phyloP scores from a whole-genome alignment of 2,113 vertebrate species.

The Cebus imitator region DNA sequence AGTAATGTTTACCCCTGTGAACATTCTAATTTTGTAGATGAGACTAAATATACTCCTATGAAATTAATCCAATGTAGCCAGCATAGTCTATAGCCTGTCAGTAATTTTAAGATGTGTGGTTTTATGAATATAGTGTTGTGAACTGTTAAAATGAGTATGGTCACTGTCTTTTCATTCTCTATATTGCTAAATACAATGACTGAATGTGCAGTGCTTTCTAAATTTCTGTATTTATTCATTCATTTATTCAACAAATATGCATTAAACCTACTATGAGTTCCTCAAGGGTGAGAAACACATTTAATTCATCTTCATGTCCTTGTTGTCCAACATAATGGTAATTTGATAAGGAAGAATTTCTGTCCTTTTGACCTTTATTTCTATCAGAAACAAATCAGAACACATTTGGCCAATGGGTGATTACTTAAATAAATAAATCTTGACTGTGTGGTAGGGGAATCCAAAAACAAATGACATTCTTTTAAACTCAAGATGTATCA shows the following conservation, averaged over 20 bases:
- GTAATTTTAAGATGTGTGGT: background rate
- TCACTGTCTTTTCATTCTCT: background rate
- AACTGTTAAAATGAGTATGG: background rate
- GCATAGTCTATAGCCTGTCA: background rate
- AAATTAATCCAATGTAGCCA: background rate
- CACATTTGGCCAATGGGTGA: background rate
- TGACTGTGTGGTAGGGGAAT: background rate
- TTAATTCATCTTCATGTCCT: background rate
- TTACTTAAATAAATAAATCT: background rate
- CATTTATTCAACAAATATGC: background rate
- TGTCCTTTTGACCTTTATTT: too few relatives aligned
- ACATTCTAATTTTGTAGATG: background rate
- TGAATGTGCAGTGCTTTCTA: background rate
- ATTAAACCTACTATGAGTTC: background rate
- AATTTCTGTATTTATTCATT: background rate
- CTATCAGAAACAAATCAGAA: background rate
- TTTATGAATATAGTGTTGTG: background rate
- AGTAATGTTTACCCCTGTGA: background rate
- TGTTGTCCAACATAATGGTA: background rate
- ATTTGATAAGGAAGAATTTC: too few relatives aligned
- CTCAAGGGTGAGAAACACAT: background rate
- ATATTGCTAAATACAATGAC: background rate
- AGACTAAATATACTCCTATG: background rate
- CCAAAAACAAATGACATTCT: background rate
- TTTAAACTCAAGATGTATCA: background rate